Evolutionary conservation across 1,140 invertebrate genomes (phyloP), one percentile per base, ranked within the genome.

Genomic region (Agrypnia vestita): DNA sequence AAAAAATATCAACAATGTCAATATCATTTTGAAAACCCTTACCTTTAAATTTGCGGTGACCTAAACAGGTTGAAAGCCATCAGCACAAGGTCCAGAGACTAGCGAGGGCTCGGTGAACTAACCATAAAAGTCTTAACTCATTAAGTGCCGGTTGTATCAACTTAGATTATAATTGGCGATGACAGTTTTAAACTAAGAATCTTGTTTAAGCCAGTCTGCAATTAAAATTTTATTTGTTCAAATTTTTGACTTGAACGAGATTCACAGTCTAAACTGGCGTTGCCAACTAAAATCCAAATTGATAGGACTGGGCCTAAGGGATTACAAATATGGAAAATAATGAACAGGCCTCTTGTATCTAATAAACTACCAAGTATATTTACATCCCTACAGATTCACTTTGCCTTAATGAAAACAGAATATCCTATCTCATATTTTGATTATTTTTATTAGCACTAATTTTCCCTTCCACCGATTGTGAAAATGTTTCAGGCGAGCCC

Each of bases 401-500:
- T 12, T 51, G 7, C 7, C 7, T 51, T 51, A 12, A 12, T 51
- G 49, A n/a, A 51, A 3, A 0, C 49, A n/a, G n/a, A n/a, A n/a
- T 51, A 10, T 51, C 1, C 49, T 51, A n/a, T 51, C n/a, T 0
- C 11, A 0, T 12, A 7, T 12, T 12, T 7, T 3, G 0, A 12
- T 55, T 61, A 61, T 35, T 35, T 35, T 35, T 3, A 35, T 35
- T 35, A 3, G 25, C 6, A 61, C 15, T 10, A 61, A 61, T 61
- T 19, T 19, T 9, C 15, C 56, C 12, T 62, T 62, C 0, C 11
- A 11, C 25, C 21, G 12, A 7, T 69, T 8, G n/a, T n/a, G n/a
- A n/a, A n/a, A n/a, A n/a, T n/a, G 15, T 73, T 73, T 49, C 55
- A 62, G 49, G 21, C 74, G 81, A 82, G 4, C 0, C 25, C 4